Base-by-base conservation (phyloP, 2,797 vertebrate species). In the Margarornis squamiger region DNA sequence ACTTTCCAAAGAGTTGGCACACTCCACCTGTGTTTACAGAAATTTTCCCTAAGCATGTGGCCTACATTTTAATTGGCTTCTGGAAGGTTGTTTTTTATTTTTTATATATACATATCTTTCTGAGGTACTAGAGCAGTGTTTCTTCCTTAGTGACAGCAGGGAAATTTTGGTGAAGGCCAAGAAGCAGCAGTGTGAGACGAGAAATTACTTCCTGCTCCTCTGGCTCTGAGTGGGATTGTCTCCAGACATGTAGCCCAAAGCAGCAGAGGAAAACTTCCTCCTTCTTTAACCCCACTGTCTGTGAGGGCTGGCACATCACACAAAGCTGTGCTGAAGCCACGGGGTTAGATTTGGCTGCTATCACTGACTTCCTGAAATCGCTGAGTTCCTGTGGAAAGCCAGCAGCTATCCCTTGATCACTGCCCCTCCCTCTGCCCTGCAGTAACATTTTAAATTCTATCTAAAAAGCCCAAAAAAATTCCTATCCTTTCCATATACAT, bases 21-120 rank as follows among this genome's bases (percentile, higher is more conserved):
- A 11, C 55, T 91, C 17, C 43, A 88, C 52, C 85, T 94, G 57
- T 92, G 86, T 95, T 94, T 93, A 84, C 68, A 86, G 86, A 89
- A 82, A 92, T 90, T 90, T 95, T 88, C 77, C 61, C 74, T 36
- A 90, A 94, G 80, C 77, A 87, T 92, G 96, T 97, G 93, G 91
- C 89, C 79, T 86, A 71, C 9, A 7, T 85, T 94, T 93, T 95
- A 92, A 88, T 80, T 95, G 94, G 82, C 87, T 94, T 95, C 74
- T 76, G 57, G 79, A 70, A 80, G 66, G 65, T 52, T 86, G 58
- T 4, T 51, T 82, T 58, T 21, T 29, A n/a, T 54, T 76, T 5
- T 39, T 29, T 13, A 32, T 21, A 54, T 9, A 9, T 55, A 36
- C 4, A 6, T 52, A 5, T 86, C 34, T 78, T 63, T 78, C 83